Base-by-base conservation (phyloP, 2,113 vertebrate species). In the Dipodomys ordii region DNA sequence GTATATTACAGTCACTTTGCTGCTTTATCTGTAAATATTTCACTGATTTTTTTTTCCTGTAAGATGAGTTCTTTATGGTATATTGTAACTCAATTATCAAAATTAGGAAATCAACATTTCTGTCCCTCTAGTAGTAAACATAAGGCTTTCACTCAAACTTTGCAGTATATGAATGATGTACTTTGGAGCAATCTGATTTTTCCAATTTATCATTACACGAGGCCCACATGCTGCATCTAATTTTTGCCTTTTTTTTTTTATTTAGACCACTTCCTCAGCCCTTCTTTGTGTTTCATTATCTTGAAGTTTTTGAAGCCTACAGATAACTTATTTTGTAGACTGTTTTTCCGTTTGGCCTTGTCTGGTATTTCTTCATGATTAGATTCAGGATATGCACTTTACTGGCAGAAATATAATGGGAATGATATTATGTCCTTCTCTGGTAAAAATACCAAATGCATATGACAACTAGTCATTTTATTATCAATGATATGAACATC, bases 171-270 rank as follows among this genome's bases (percentile, higher is more conserved):
- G 53, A 88, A 60, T 39, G 25, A 15, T 62, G 30, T 10, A 10
- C 18, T 95, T 87, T 44, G 89, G 20, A 74, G 25, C 28, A 83
- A 93, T 91, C 69, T 64, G 57, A 78, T 77, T 87, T 67, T 69
- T 53, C 10, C 46, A 67, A 91, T 86, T 80, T 19, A 80, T 10
- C 44, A 64, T 62, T 18, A 96, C 44, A 73, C 73, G 18, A 87
- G 46, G 0, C 20, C 69, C 46, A 86, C 10, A 7, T 57, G 28
- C 57, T 84, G 9, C 20, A 49, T 77, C 81, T 68, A 72, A 87
- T 81, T 77, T 25, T 68, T 27, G 60, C 28, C 90, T 28, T 88
- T 71, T 83, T 88, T 71, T 83, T 83, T 84, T 64, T 68, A 82
- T 88, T 32, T 90, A 53, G 8, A 81, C 32, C 2, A 35, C 18